Percentiles rank a stretch among this genome's conserved stretches.
Evolutionary conservation across 2,113 vertebrate species (phyloP).

Genomic region (Oceanodroma tethys): DNA sequence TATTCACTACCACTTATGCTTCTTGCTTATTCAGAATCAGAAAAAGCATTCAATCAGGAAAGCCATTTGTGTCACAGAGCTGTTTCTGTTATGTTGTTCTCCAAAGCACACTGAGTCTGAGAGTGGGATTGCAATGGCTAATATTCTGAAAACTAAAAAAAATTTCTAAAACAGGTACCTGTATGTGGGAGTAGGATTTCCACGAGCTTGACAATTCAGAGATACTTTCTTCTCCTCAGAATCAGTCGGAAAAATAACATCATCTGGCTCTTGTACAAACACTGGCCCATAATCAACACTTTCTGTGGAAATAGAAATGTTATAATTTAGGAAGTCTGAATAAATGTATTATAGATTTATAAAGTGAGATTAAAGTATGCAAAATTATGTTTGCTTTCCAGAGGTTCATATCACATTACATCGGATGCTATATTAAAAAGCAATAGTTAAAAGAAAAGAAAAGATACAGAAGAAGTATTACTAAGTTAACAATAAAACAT

Average conservation of each 20-base stretch:
- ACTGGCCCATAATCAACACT: conserved; percentile 89
- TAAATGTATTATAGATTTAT: neutral
- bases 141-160: neutral
- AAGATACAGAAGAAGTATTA: neutral
- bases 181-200: conserved; percentile 85
- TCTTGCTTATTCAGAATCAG: neutral
- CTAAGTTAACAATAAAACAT: neutral
- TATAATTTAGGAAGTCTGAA: neutral
- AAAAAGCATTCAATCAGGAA: neutral
- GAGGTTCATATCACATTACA: neutral
- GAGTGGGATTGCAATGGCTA: neutral
- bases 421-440: neutral
- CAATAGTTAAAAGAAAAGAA: neutral
- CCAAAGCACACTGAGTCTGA: neutral
- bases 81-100: neutral
- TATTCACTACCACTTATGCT: neutral
- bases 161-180: conserved; percentile 73
- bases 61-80: neutral
- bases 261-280: conserved; percentile 89
- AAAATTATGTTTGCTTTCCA: neutral
- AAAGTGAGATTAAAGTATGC: neutral
- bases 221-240: conserved; percentile 91
- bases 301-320: conserved; percentile 71
- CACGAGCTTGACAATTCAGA: conserved; percentile 87
- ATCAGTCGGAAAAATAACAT: conserved; percentile 86